phyloP scores from a whole-genome alignment of 2,888 invertebrate species.

The Drosophila melanocephala region DNA sequence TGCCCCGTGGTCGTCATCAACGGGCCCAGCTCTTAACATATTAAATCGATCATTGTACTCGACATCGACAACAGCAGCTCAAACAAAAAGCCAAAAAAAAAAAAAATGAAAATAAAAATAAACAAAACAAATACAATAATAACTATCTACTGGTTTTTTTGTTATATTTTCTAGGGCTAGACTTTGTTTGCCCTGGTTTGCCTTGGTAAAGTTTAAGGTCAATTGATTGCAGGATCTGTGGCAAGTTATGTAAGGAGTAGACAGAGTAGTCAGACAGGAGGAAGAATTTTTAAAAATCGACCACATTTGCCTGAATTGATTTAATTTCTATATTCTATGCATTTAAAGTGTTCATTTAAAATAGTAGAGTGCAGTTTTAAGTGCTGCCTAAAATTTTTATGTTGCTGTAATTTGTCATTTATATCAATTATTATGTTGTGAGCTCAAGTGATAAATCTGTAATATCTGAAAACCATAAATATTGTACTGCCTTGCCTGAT shows the following conservation, averaged over 20 bases:
- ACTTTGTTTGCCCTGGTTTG: constrained; percentile 43
- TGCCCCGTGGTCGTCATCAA: constrained; percentile 33
- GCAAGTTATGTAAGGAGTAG: not conserved
- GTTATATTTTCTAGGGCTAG: constrained; percentile 26
- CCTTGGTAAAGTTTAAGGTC: not conserved
- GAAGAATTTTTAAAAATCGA: not conserved
- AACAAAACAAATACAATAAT: constrained; percentile 45
- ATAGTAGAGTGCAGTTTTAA: not conserved
- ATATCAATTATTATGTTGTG: not conserved
- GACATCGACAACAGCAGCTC: constrained; percentile 69
- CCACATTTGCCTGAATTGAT: not conserved
- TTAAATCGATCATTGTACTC: constrained; percentile 84
- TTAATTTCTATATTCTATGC: not conserved
- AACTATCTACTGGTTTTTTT: constrained; percentile 31
- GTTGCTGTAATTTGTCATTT: not conserved
- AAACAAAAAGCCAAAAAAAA: constrained; percentile 54
- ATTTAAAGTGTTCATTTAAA: not conserved
- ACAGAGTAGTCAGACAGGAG: not conserved
- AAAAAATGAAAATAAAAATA: not conserved
- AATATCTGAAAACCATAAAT: not conserved
- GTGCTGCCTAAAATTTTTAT: too few relatives aligned
- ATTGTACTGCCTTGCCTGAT: not conserved
- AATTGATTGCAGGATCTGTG: constrained; percentile 14
- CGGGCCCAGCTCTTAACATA: constrained; percentile 73
- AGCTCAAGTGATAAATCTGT: not conserved